Evolutionary conservation across 2,113 vertebrate species (phyloP).

Genomic region (Colinus virginianus): DNA sequence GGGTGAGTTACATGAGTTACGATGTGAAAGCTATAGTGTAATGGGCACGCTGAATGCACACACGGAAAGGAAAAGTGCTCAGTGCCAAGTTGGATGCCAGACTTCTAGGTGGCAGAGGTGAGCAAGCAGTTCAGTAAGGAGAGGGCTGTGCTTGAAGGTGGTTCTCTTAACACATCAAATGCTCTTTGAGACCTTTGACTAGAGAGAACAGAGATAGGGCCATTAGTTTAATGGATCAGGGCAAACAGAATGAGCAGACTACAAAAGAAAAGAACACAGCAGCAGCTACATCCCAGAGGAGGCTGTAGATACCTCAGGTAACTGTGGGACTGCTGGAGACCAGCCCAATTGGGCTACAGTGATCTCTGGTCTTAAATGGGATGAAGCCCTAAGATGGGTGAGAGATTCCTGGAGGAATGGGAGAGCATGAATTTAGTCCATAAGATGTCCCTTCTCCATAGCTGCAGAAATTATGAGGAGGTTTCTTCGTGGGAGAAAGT

Average conservation of each 20-base stretch:
- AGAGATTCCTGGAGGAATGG: neutral
- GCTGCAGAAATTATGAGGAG: neutral
- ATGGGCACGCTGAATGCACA: neutral
- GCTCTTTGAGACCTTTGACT: neutral
- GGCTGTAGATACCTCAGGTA: neutral
- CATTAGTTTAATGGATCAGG: neutral
- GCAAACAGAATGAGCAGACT: neutral
- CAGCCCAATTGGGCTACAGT: neutral
- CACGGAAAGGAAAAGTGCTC: neutral
- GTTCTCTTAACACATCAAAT: neutral
- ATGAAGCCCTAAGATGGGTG: neutral
- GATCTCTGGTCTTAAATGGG: neutral
- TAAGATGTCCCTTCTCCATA: neutral
- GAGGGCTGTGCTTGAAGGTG: neutral
- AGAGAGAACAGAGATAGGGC: neutral
- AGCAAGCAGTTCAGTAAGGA: neutral
- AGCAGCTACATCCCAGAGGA: neutral
- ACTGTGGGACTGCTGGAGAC: neutral
- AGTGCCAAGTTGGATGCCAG: neutral
- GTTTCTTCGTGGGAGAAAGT: accelerated
- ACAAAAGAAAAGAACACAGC: neutral
- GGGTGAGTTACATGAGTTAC: slow-evolving; percentile 16
- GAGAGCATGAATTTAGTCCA: neutral
- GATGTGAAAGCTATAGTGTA: neutral
- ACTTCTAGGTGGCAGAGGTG: neutral